Evolutionary conservation across 1,140 invertebrate species (phyloP).

Genomic region (Gerris buenoi): DNA sequence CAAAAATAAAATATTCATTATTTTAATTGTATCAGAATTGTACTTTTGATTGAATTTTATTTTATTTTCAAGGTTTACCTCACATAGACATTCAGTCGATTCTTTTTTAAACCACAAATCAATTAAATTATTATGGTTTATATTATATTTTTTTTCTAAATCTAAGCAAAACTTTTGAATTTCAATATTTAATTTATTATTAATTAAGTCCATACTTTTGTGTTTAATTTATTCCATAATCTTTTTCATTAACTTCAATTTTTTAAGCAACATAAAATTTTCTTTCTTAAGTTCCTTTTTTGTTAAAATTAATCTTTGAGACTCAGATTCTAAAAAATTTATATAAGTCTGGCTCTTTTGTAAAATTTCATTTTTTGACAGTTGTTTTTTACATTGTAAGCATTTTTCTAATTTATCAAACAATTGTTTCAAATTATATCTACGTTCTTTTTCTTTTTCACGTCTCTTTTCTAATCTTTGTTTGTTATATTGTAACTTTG

Average conservation of each 20-base stretch:
- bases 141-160: not conserved
- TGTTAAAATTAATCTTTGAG: not conserved
- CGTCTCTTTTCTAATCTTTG: not conserved
- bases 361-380: not conserved
- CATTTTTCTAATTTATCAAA: not conserved
- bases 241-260: not conserved
- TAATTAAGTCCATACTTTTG: not conserved
- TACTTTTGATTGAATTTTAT: not conserved
- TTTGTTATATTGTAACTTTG: not conserved
- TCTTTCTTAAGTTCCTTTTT: not conserved
- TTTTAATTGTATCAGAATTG: not conserved
- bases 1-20: not conserved
- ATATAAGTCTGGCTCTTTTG: not conserved
- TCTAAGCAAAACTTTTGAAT: not conserved
- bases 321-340: not conserved
- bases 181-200: not conserved
- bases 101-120: not conserved
- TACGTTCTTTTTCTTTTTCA: not conserved
- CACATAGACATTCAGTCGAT: not conserved
- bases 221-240: not conserved
- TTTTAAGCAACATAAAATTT: not conserved
- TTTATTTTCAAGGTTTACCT: not conserved
- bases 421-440: not conserved
- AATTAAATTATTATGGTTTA: not conserved
- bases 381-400: not conserved